These are phyloP conservation scores for Rhagonycha lutea DNA, from an alignment of 2,888 invertebrate species.

Conservation along the genomic window DNA sequence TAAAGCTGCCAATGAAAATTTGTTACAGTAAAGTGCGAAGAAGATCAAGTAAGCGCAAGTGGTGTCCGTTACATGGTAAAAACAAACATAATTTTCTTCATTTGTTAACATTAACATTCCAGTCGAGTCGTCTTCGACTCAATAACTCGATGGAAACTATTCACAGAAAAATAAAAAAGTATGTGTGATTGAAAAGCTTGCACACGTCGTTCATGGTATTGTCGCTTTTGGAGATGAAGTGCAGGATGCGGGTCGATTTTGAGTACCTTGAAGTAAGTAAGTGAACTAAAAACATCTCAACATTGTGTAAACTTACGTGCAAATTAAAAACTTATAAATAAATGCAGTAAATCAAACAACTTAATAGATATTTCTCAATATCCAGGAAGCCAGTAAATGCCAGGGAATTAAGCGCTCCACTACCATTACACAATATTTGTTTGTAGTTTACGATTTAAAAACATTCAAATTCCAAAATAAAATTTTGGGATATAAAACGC, in stretches of 20 bases:
- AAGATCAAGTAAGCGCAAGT: neutral
- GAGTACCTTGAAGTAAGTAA: neutral
- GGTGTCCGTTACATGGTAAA: neutral
- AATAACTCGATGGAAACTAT: neutral
- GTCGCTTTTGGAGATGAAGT: neutral
- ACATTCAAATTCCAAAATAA: neutral
- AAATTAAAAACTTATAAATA: neutral
- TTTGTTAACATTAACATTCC: neutral
- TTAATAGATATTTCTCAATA: slow-evolving; percentile 1
- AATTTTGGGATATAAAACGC: neutral
- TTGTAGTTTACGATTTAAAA: neutral
- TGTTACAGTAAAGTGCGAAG: neutral
- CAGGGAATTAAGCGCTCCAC: neutral
- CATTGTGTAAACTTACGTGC: neutral
- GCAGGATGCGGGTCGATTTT: neutral
- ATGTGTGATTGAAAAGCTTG: neutral
- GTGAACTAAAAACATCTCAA: neutral
- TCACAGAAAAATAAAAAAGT: neutral
- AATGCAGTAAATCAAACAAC: neutral
- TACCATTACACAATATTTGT: neutral
- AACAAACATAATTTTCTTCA: neutral
- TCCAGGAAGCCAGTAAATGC: neutral
- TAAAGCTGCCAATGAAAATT: neutral
- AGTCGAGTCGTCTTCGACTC: neutral
- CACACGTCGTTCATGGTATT: neutral